Percentiles rank a stretch among this genome's conserved stretches.
Evolutionary conservation across 2,797 vertebrate genomes (phyloP).

Genomic region (Poecile montanus): DNA sequence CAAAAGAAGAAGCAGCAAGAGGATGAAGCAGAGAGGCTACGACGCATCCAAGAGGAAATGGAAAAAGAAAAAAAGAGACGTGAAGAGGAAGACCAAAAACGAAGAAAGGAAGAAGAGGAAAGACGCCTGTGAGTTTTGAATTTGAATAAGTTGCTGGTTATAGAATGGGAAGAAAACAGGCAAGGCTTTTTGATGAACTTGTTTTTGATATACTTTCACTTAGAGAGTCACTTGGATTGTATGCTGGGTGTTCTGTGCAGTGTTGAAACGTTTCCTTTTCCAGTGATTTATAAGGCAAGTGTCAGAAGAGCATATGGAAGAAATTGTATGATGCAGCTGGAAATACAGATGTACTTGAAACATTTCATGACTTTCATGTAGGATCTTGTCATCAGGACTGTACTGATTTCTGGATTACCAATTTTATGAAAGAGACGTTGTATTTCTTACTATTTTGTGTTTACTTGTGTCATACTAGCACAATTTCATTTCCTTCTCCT

Average conservation of each 20-base stretch:
- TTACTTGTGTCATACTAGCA: neutral
- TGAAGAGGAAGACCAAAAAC: conserved; percentile 85
- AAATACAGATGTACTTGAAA: neutral
- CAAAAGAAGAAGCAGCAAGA: conserved; percentile 96
- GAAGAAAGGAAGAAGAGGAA: conserved; percentile 89
- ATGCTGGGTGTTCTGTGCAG: neutral
- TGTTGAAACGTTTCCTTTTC: neutral
- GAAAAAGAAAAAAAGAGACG: conserved; percentile 87
- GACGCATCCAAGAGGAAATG: conserved; percentile 94
- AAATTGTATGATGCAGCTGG: neutral
- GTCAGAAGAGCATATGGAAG: neutral
- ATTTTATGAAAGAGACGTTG: neutral
- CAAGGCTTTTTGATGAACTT: neutral
- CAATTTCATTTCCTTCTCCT: neutral
- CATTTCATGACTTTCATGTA: neutral
- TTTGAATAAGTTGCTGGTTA: neutral
- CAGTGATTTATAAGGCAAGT: neutral
- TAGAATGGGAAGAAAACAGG: neutral
- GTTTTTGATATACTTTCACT: neutral
- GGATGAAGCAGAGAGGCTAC: conserved; percentile 90
- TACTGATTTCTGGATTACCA: neutral
- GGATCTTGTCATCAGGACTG: neutral
- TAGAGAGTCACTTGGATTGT: neutral
- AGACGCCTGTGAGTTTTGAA: conserved; percentile 83
- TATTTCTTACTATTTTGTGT: neutral